Conservation (phyloP, 2,888 invertebrate genomes). For the Sinodicranocentrus sp. region DNA sequence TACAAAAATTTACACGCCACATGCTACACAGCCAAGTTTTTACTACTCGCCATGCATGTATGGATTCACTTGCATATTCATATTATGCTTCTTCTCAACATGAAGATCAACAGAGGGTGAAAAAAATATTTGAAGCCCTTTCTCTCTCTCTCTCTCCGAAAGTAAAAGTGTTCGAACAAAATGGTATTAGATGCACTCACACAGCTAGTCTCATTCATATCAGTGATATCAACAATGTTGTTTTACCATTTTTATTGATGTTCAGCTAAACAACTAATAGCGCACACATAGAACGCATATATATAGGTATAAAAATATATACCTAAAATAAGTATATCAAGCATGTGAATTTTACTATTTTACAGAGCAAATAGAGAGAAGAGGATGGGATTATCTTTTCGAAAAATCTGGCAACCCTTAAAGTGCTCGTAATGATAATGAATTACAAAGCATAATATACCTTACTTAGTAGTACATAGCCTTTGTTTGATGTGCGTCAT, state of each 20-base stretch:
- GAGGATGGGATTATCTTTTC: neutral
- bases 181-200: neutral
- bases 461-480: neutral
- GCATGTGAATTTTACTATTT: neutral
- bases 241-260: neutral
- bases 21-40: neutral
- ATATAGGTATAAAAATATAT: no score
- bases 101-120: constrained; percentile 55
- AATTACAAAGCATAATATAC: neutral
- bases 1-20: neutral
- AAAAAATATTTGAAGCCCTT: constrained; percentile 53
- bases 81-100: neutral
- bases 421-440: neutral
- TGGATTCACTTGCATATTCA: neutral
- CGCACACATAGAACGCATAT: neutral
- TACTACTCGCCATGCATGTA: neutral
- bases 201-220: neutral
- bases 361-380: neutral
- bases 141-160: constrained; percentile 59
- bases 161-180: constrained; percentile 70
- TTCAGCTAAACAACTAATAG: neutral
- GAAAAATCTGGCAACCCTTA: neutral
- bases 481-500: neutral
- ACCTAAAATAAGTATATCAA: neutral
- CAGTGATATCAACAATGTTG: neutral